phyloP scores from a whole-genome alignment of 2,888 invertebrate species.

The Schizotus pectinicornis region DNA sequence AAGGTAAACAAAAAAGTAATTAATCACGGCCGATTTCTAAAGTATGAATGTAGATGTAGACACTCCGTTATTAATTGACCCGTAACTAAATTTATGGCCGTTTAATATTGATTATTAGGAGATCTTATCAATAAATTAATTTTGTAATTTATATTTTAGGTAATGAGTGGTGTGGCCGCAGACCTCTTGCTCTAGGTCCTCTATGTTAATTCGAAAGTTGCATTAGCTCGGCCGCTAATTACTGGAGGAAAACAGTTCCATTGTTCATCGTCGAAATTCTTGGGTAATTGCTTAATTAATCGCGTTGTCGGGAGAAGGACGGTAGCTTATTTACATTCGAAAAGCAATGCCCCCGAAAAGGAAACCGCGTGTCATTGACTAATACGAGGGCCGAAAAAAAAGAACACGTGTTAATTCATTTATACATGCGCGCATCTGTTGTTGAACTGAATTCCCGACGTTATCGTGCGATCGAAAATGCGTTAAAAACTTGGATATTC shows the following conservation, averaged over 20 bases:
- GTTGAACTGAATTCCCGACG: slow-evolving; percentile 17
- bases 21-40: slow-evolving; percentile 11
- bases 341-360: slow-evolving; percentile 8
- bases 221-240: slow-evolving; percentile 11
- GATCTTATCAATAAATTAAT: slow-evolving; percentile 26
- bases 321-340: slow-evolving; percentile 15
- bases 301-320: slow-evolving; percentile 4
- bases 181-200: neutral
- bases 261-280: slow-evolving; percentile 5
- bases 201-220: slow-evolving; percentile 8
- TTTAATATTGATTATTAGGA: slow-evolving; percentile 23
- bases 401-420: slow-evolving; percentile 20
- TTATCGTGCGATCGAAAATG: slow-evolving; percentile 16
- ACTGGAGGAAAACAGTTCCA: slow-evolving; percentile 3
- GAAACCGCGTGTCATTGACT: slow-evolving; percentile 24
- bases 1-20: slow-evolving; percentile 7
- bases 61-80: slow-evolving; percentile 20
- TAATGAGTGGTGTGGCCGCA: slow-evolving; percentile 10
- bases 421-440: slow-evolving; percentile 17
- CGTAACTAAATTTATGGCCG: slow-evolving; percentile 21
- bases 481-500: slow-evolving; percentile 3
- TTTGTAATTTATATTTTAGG: slow-evolving; percentile 19
- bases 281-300: slow-evolving; percentile 19
- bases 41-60: slow-evolving; percentile 8
- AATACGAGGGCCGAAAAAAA: slow-evolving; percentile 16